Evolutionary conservation across 2,797 vertebrate species (phyloP).

Genomic region (Cryptoprocta ferox): DNA sequence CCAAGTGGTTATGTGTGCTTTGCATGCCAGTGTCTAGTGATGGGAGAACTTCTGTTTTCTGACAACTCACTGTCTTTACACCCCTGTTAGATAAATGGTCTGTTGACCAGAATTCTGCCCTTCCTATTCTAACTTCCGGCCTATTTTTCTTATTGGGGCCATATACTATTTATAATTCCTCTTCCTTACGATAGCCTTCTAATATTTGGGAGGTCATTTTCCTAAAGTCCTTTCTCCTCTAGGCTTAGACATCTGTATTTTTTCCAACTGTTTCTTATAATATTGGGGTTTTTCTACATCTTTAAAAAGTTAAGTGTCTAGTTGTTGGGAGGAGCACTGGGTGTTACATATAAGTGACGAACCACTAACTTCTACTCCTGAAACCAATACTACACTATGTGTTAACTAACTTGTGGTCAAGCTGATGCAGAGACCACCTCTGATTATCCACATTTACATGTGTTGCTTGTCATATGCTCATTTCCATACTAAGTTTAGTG

Average conservation of each 20-base stretch:
- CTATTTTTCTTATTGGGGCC: background rate
- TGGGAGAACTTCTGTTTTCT: background rate
- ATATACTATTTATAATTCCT: background rate
- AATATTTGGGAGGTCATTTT: conserved; percentile 5
- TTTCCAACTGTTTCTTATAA: background rate
- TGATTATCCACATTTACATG: background rate
- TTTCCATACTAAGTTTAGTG: background rate
- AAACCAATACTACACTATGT: no score
- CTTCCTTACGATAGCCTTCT: background rate
- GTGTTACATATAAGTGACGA: no score
- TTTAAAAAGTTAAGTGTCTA: conserved; percentile 8
- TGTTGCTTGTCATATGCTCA: background rate
- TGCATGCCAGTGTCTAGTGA: background rate
- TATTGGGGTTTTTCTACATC: background rate
- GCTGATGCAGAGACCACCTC: background rate
- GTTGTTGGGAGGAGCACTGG: no score
- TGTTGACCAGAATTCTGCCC: background rate
- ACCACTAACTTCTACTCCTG: no score
- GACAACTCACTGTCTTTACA: background rate
- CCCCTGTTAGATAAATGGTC: background rate
- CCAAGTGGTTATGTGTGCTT: background rate
- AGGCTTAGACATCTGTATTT: conserved; percentile 8
- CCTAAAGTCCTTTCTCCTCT: background rate
- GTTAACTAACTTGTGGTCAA: background rate
- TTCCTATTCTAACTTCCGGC: background rate